Evolutionary conservation across 2,113 vertebrate genomes (phyloP).

Genomic region (Entelurus aequoreus): DNA sequence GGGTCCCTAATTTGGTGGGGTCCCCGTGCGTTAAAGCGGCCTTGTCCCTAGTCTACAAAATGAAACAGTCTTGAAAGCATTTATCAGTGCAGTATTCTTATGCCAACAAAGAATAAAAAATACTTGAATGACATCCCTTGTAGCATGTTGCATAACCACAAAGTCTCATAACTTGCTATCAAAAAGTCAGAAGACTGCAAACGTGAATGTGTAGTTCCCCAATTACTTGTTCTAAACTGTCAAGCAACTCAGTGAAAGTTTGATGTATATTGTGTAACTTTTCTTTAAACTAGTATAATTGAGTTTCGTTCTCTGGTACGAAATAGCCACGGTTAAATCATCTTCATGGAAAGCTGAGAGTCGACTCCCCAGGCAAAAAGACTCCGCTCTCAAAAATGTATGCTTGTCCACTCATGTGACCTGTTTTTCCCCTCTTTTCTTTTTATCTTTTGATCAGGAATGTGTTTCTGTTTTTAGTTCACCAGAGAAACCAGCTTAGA

Average conservation of each 20-base stretch:
- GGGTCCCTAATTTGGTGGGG: no score
- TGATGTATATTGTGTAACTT: no score
- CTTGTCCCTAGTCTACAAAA: no score
- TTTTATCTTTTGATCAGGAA: neutral
- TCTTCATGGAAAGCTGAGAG: neutral
- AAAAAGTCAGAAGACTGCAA: no score
- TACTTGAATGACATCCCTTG: neutral
- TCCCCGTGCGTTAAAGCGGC: no score
- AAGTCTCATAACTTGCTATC: no score
- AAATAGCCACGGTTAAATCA: neutral
- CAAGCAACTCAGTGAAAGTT: no score
- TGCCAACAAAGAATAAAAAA: neutral
- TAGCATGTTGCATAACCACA: no score
- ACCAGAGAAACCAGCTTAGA: neutral
- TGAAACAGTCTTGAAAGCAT: neutral
- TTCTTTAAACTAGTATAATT: no score
- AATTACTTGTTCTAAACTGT: no score
- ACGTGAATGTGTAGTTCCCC: no score
- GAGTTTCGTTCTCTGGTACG: neutral
- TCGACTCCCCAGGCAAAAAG: neutral
- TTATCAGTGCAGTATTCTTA: neutral
- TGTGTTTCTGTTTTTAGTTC: neutral
- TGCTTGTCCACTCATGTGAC: conserved; percentile 10
- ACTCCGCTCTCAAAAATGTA: conserved; percentile 6
- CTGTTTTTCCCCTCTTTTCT: neutral